Conservation (phyloP, 2,797 vertebrate species). For the Intellagama lesueurii region DNA sequence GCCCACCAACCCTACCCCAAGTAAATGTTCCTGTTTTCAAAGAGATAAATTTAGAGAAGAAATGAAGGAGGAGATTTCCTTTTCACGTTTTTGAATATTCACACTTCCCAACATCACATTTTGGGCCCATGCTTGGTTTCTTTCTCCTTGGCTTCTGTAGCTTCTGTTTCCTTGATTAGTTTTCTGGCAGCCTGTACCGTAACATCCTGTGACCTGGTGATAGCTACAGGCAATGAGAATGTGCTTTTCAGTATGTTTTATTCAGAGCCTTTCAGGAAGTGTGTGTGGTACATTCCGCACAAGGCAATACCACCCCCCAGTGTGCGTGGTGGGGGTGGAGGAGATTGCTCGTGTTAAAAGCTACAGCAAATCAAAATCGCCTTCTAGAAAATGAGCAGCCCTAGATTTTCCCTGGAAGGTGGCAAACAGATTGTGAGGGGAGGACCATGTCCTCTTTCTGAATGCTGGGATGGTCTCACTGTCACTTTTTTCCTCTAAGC, state of each 20-base stretch:
- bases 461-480: neutral
- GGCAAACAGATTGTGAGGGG: neutral
- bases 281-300: neutral
- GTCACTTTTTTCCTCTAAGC: too few relatives aligned
- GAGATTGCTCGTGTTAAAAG: neutral
- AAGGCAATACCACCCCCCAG: neutral
- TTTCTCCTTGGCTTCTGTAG: neutral
- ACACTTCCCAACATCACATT: neutral
- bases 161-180: slow-evolving; percentile 14
- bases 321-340: neutral
- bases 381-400: neutral
- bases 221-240: neutral
- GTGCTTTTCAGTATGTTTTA: neutral
- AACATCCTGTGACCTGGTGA: neutral
- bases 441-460: neutral
- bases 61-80: neutral
- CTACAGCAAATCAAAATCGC: neutral
- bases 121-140: neutral
- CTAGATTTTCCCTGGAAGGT: neutral
- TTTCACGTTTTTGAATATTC: neutral
- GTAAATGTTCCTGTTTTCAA: neutral
- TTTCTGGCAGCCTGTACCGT: neutral
- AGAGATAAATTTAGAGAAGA: neutral
- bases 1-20: too few relatives aligned
- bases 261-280: neutral